Percentiles rank a stretch among this genome's conserved stretches.
Evolutionary conservation across 37 sponge, comb jelly and placozoan genomes (phyloP).

Genomic region (Aphrocallistes beatrix): DNA sequence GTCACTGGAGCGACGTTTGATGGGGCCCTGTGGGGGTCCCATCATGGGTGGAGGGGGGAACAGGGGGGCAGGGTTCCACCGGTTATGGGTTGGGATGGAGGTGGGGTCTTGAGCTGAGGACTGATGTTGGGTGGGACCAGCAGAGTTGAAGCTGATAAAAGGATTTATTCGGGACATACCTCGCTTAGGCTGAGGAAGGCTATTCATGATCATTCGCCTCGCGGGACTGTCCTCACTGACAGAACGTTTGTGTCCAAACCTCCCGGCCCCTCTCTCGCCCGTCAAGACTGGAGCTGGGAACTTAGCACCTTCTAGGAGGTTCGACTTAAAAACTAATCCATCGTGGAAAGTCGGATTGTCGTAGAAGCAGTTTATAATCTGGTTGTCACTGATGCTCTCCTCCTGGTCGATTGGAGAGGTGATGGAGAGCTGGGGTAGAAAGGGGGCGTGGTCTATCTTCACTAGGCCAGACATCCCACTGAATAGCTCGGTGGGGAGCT

Average conservation of each 20-base stretch:
- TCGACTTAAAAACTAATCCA: constrained; percentile 26
- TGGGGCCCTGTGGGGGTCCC: background rate
- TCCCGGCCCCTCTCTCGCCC: background rate
- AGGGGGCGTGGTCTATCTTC: background rate
- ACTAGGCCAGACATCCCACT: background rate
- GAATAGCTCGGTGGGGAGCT: background rate
- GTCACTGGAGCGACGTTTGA: background rate
- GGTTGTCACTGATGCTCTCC: background rate
- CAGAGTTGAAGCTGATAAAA: background rate
- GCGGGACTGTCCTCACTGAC: background rate
- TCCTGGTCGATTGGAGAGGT: background rate
- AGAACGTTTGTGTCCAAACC: background rate
- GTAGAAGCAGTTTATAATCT: constrained; percentile 10
- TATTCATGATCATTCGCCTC: background rate
- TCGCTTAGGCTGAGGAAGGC: background rate
- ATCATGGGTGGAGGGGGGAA: background rate
- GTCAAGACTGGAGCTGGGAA: background rate
- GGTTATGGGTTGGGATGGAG: background rate
- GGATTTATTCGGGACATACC: background rate
- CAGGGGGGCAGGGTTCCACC: background rate
- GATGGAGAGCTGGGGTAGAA: background rate
- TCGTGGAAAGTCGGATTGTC: constrained; percentile 25
- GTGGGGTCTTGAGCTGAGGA: background rate
- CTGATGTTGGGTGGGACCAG: background rate
- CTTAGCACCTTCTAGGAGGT: constrained; percentile 17